These are phyloP conservation scores for Drosophila ananassae DNA, from an alignment of 1,140 invertebrate genomes.

Conservation along the genomic window DNA sequence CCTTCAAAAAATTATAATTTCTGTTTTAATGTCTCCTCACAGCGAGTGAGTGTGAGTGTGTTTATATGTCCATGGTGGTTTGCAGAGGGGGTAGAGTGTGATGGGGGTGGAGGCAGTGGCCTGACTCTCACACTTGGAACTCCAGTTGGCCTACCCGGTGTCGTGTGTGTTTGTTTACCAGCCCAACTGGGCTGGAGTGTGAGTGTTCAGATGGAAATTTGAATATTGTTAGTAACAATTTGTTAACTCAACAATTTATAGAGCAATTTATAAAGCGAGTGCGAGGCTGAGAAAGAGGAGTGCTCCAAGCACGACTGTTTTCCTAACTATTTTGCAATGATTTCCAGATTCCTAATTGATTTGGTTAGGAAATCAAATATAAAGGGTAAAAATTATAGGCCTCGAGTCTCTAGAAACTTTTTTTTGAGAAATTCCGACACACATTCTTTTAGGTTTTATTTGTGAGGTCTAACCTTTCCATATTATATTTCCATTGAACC, in stretches of 20 bases:
- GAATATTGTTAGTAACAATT: constrained; percentile 72
- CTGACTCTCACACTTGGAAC: neutral
- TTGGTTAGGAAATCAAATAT: neutral
- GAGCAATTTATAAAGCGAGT: constrained; percentile 27
- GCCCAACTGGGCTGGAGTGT: constrained; percentile 8
- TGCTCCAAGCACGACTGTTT: constrained; percentile 19
- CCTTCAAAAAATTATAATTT: constrained; percentile 82
- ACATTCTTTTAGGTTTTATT: neutral
- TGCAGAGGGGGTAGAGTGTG: neutral
- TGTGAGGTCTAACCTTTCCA: neutral
- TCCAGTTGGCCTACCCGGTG: constrained; percentile 49
- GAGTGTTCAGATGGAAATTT: constrained; percentile 53
- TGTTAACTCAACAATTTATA: constrained; percentile 58
- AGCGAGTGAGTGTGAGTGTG: neutral
- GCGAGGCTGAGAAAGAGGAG: neutral
- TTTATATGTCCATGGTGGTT: constrained; percentile 12
- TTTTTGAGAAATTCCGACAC: too few species aligned
- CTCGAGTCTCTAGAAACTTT: too few species aligned
- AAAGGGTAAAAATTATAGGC: neutral
- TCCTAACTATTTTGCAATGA: constrained; percentile 34
- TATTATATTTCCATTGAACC: constrained; percentile 9
- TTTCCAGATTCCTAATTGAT: constrained; percentile 19
- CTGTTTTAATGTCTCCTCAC: constrained; percentile 60
- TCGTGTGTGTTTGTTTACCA: constrained; percentile 64
- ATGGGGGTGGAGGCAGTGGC: constrained; percentile 8